phyloP scores from a whole-genome alignment of 2,797 vertebrate species.

The Neostethus bicornis region DNA sequence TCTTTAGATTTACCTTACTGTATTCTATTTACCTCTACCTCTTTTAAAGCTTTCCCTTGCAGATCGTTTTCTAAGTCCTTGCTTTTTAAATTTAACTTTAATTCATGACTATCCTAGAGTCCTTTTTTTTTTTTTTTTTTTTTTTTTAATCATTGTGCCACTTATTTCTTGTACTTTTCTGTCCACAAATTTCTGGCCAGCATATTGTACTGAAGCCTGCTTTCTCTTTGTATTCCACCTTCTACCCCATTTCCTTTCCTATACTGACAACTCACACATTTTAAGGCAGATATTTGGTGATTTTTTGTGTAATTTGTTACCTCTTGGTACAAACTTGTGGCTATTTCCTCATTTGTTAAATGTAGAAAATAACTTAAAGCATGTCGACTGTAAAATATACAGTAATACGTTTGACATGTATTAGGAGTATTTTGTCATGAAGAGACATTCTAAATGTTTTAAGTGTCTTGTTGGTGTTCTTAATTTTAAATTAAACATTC shows the following conservation, averaged over 20 bases:
- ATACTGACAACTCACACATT: background rate
- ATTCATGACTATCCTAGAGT: constrained; percentile 6
- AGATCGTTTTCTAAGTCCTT: background rate
- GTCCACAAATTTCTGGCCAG: background rate
- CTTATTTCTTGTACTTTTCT: constrained; percentile 7
- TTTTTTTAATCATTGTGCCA: background rate
- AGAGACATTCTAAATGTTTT: too few relatives aligned
- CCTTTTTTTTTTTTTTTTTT: background rate
- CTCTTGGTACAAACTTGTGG: background rate
- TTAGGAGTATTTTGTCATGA: too few relatives aligned
- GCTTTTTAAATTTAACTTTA: constrained; percentile 15
- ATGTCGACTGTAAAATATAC: background rate
- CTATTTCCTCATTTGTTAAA: background rate
- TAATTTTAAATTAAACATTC: too few relatives aligned
- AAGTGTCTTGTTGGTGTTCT: too few relatives aligned
- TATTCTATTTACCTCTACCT: constrained; percentile 14
- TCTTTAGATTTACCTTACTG: constrained; percentile 30
- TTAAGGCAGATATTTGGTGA: background rate
- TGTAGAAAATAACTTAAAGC: background rate
- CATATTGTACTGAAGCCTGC: background rate
- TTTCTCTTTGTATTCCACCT: background rate
- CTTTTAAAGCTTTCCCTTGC: constrained; percentile 13
- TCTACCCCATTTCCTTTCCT: background rate
- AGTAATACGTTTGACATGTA: background rate
- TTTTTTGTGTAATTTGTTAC: constrained; percentile 5